Evolutionary conservation across 2,113 vertebrate species (phyloP).

Genomic region (Atrichornis clamosus): DNA sequence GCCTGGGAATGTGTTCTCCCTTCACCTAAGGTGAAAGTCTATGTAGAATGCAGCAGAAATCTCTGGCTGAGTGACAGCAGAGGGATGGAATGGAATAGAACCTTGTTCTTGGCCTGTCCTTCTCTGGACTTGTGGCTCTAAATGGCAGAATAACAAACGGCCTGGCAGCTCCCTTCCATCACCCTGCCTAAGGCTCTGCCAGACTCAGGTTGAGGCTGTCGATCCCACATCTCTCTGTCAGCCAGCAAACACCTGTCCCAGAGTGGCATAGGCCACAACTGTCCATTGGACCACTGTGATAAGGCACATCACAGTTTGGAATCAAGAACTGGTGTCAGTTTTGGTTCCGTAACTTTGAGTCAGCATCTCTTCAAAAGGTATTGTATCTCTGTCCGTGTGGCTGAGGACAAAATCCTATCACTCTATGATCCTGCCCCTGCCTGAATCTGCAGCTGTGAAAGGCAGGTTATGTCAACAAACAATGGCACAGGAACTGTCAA

Average conservation of each 20-base stretch:
- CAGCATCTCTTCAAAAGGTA: background rate
- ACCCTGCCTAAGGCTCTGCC: background rate
- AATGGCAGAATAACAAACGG: background rate
- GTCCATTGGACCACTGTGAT: background rate
- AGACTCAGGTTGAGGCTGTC: background rate
- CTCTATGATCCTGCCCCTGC: background rate
- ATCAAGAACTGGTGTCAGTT: background rate
- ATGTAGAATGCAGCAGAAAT: background rate
- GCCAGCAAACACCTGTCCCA: background rate
- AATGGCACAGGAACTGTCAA: background rate
- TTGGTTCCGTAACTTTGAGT: background rate
- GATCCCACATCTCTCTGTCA: background rate
- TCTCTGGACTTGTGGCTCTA: background rate
- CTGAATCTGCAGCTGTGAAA: background rate
- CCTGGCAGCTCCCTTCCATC: background rate
- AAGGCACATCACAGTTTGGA: background rate
- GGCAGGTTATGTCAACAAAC: background rate
- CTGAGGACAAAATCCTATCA: background rate
- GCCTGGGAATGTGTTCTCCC: background rate
- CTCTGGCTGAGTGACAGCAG: background rate
- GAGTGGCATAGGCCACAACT: background rate
- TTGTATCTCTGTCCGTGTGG: background rate
- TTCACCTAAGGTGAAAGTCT: background rate
- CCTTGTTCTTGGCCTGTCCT: background rate
- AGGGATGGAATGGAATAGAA: background rate